Evolutionary conservation across 2,888 invertebrate genomes (phyloP).

Genomic region (Cosmorhoe ocellata): DNA sequence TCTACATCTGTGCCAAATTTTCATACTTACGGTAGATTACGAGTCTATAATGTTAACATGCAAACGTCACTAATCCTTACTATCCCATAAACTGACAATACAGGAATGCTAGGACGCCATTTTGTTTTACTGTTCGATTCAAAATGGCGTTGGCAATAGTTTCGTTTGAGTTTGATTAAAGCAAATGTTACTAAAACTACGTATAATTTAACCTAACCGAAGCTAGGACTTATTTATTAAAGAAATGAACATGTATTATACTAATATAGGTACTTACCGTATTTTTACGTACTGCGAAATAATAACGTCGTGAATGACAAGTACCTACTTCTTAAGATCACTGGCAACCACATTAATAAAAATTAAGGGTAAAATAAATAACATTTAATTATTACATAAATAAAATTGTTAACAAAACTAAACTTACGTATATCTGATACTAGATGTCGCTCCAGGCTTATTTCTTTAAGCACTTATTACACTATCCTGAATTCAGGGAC

Average conservation of each 20-base stretch:
- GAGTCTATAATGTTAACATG: slow-evolving; percentile 27
- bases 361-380: slow-evolving; percentile 33
- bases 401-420: slow-evolving; percentile 20
- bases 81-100: background rate
- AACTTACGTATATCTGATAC: slow-evolving; percentile 2
- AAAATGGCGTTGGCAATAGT: slow-evolving; percentile 2
- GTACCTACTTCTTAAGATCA: slow-evolving; percentile 26
- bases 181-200: background rate
- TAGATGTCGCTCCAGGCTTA: background rate
- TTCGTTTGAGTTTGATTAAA: background rate
- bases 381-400: slow-evolving; percentile 37
- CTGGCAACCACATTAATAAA: slow-evolving; percentile 29
- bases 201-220: slow-evolving; percentile 10
- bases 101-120: background rate
- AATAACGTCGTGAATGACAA: slow-evolving; percentile 31
- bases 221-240: background rate
- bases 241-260: too few species aligned
- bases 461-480: too few species aligned
- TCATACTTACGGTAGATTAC: slow-evolving; percentile 22
- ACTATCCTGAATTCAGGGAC: too few species aligned
- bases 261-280: slow-evolving; percentile 5
- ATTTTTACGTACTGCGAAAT: slow-evolving; percentile 28
- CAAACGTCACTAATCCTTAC: slow-evolving; percentile 6
- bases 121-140: background rate
- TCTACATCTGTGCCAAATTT: too few species aligned